Base-by-base conservation (phyloP, 2,797 vertebrate species). In the Allobates femoralis region DNA sequence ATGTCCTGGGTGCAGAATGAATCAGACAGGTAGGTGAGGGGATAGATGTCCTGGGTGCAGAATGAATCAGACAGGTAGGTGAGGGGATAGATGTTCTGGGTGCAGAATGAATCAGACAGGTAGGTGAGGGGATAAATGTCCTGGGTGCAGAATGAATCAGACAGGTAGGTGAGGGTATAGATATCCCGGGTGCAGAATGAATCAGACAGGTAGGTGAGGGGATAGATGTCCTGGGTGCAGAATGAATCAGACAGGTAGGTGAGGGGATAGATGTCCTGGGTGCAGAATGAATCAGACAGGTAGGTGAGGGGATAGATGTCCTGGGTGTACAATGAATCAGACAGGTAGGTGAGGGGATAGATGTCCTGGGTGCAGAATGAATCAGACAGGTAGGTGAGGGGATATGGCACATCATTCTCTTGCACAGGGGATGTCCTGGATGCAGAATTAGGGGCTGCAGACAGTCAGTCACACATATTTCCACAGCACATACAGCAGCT, bases 401-500 rank as follows among this genome's bases (percentile, higher is more conserved):
- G 67, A 34, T 67, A 8, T 1, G 32, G 16, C 21, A 10, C 37
- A 71, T 71, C 67, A 41, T 71, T 23, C 46, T 10, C 51, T 30
- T 55, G 53, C 16, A 56, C 50, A 32, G 56, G 75, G 32, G 75
- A 26, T 21, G 12, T 81, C 62, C 37, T 64, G 37, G 18, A 32
- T 26, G 41, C 62, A 81, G 46, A 51, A 19, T 19, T 55, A 23
- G 50, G 51, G 50, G 28, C n/a, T 56, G 32, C 28, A 28, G 56
- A 23, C 28, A 28, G 56, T 8, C 51, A 58, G 32, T 73, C 58
- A 53, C 41, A 73, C 19, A 71, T 41, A 30, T 81, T 53, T 32
- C 41, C 32, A 62, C 28, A 80, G 53, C 80, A 55, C 26, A 32
- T 73, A n/a, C n/a, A n/a, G n/a, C 41, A 67, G 30, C 64, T 67